phyloP scores from a whole-genome alignment of 2,888 invertebrate species.

The Leistus spinibarbis region DNA sequence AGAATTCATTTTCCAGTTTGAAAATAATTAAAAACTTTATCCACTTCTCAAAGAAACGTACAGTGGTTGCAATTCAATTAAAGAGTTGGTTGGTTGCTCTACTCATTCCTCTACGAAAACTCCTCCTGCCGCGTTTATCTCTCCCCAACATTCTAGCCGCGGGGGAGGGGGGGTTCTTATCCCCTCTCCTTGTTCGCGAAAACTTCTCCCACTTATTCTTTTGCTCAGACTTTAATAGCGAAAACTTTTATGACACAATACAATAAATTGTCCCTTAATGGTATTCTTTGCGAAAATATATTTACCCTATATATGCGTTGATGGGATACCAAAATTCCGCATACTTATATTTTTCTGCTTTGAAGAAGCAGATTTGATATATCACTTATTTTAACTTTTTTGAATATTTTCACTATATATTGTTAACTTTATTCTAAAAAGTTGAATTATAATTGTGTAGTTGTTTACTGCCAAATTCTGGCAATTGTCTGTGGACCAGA shows the following conservation, averaged over 20 bases:
- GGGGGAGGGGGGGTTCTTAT: background rate
- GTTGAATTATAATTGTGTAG: too few species aligned
- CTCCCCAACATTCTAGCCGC: background rate
- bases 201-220: slow-evolving; percentile 51
- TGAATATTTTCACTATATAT: too few species aligned
- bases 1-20: slow-evolving; percentile 54
- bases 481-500: too few species aligned
- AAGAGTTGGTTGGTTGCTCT: slow-evolving; percentile 48
- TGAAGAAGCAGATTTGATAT: too few species aligned
- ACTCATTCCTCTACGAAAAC: background rate
- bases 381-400: too few species aligned
- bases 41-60: slow-evolving; percentile 55
- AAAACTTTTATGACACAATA: slow-evolving; percentile 39
- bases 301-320: slow-evolving; percentile 16
- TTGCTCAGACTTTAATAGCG: slow-evolving; percentile 45
- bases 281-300: slow-evolving; percentile 31
- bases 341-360: too few species aligned
- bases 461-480: too few species aligned
- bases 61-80: slow-evolving; percentile 57
- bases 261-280: slow-evolving; percentile 40
- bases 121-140: background rate
- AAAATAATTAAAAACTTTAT: slow-evolving; percentile 57
- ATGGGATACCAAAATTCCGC: too few species aligned
- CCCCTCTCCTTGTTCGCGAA: slow-evolving; percentile 48
- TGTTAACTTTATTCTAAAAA: too few species aligned